Conservation (phyloP, 2,888 invertebrate genomes). For the Bibio marci region DNA sequence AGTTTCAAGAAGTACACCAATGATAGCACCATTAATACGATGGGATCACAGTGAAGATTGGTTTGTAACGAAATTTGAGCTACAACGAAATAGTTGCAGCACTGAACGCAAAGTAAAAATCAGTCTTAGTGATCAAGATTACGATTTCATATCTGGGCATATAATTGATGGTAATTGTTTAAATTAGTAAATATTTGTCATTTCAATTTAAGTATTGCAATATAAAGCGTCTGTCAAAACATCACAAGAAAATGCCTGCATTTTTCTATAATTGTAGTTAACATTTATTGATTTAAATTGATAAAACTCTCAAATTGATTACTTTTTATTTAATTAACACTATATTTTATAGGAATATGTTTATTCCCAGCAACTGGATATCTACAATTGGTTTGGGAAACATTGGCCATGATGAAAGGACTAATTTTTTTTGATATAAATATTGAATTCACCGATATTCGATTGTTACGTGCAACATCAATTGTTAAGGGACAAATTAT, state of each 20-base stretch:
- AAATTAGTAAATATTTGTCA: no score
- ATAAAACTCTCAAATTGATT: no score
- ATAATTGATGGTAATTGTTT: constrained; percentile 64
- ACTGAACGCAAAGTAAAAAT: constrained; percentile 46
- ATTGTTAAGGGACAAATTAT: constrained; percentile 45
- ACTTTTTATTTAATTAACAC: neutral
- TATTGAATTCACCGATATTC: constrained; percentile 69
- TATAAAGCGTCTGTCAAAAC: no score
- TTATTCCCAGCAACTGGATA: constrained; percentile 76
- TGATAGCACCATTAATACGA: constrained; percentile 63
- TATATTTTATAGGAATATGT: constrained; percentile 38
- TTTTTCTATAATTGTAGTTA: no score
- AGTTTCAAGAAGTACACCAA: constrained; percentile 72
- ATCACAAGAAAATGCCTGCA: no score
- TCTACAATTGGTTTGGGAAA: constrained; percentile 59
- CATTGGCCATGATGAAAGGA: constrained; percentile 48
- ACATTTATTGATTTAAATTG: no score
- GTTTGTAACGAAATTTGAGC: constrained; percentile 51
- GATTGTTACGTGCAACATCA: constrained; percentile 67
- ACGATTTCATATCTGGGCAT: constrained; percentile 60
- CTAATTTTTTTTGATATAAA: constrained; percentile 50
- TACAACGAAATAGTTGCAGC: constrained; percentile 46
- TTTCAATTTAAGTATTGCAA: no score
- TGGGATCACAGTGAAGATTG: constrained; percentile 78
- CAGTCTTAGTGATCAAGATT: constrained; percentile 43